These are phyloP conservation scores for Melopsittacus undulatus DNA, from an alignment of 2,797 vertebrate genomes.

Conservation along the genomic window DNA sequence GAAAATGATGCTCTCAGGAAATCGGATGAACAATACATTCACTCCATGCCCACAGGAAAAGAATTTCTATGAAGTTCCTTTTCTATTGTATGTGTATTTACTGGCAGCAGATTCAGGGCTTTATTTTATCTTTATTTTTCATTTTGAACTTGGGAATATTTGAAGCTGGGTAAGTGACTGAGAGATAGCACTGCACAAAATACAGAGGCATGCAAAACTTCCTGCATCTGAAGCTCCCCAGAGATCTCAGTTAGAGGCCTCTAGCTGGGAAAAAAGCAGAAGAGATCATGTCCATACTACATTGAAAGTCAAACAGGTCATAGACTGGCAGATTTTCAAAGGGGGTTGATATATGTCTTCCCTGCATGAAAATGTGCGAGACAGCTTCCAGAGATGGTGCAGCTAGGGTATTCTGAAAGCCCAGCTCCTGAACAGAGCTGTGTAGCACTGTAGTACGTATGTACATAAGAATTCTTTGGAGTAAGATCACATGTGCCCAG, in stretches of 20 bases:
- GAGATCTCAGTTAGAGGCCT: background rate
- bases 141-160: constrained; percentile 29
- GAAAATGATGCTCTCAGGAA: constrained; percentile 20
- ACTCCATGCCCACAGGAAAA: background rate
- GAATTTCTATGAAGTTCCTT: background rate
- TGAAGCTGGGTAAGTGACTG: background rate
- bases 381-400: background rate
- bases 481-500: accelerated
- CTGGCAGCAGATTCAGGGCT: background rate
- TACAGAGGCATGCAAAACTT: background rate
- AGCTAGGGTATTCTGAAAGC: background rate
- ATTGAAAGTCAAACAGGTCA: background rate
- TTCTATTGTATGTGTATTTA: constrained; percentile 8
- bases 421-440: background rate
- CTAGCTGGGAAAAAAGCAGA: background rate
- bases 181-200: background rate
- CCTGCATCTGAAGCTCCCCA: background rate
- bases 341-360: background rate
- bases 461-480: background rate
- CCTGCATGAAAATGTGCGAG: background rate
- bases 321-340: background rate
- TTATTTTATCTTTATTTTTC: constrained; percentile 37
- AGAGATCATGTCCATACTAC: background rate
- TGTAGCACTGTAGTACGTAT: accelerated
- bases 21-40: background rate